Conservation (phyloP, 2,888 invertebrate genomes). For the Protophormia terraenovae region DNA sequence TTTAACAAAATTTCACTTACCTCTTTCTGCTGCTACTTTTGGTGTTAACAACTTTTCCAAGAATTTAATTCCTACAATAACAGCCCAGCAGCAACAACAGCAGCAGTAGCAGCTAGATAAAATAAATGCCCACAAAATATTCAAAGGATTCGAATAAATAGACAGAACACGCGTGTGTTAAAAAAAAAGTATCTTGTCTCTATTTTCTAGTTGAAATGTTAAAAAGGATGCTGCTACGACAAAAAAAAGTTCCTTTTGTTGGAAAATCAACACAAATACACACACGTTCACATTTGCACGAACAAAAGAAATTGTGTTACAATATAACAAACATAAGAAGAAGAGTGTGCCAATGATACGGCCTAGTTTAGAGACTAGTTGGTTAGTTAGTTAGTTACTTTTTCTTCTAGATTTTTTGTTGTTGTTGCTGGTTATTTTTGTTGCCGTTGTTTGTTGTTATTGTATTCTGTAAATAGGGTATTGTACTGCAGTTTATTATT, state of each 20-base stretch:
- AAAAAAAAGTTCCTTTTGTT: neutral
- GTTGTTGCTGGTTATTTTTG: neutral
- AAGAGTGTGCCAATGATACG: slow-evolving; percentile 48
- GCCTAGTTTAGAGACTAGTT: slow-evolving; percentile 34
- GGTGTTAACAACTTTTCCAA: slow-evolving; percentile 5
- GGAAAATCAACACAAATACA: neutral
- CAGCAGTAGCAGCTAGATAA: neutral
- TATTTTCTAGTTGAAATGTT: neutral
- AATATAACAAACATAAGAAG: neutral
- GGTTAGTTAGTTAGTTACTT: no score
- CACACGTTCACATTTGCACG: neutral
- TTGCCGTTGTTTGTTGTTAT: slow-evolving; percentile 24
- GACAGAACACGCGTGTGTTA: slow-evolving; percentile 1
- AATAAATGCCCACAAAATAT: neutral
- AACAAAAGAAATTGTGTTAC: slow-evolving; percentile 13
- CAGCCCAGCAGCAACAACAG: neutral
- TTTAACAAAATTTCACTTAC: slow-evolving; percentile 36
- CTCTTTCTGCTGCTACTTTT: neutral
- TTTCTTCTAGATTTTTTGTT: neutral
- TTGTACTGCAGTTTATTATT: slow-evolving; percentile 28
- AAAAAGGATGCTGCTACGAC: neutral
- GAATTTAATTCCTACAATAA: neutral
- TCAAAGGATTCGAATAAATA: slow-evolving; percentile 11
- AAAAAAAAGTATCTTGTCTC: neutral
- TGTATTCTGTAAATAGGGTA: slow-evolving; percentile 42